phyloP scores from a whole-genome alignment of 2,797 vertebrate species.

The Parotocinclus haroldoi region DNA sequence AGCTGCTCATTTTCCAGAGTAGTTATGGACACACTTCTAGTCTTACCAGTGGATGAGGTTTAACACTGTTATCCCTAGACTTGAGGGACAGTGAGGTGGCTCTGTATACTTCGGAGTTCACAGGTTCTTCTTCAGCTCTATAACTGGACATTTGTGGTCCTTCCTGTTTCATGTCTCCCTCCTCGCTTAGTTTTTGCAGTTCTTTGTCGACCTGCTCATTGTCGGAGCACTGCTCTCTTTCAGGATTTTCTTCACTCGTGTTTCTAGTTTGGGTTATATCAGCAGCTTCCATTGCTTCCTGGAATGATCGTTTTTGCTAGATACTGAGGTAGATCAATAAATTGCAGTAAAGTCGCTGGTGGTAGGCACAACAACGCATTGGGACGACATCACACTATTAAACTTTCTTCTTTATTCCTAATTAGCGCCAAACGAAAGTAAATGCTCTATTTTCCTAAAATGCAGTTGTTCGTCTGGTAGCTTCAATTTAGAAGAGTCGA shows the following conservation, averaged over 20 bases:
- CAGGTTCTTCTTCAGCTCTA: not conserved
- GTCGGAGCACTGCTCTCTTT: not conserved
- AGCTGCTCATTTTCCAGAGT: not conserved
- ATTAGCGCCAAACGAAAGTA: too few species aligned
- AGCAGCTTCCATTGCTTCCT: constrained; percentile 24
- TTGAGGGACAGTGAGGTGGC: constrained; percentile 25
- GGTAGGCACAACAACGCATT: too few species aligned
- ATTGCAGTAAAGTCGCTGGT: too few species aligned
- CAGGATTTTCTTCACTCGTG: not conserved
- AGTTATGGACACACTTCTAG: not conserved
- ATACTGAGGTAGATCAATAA: too few species aligned
- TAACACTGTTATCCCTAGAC: constrained; percentile 5
- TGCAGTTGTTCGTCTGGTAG: too few species aligned
- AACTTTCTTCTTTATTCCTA: too few species aligned
- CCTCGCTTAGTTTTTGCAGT: not conserved
- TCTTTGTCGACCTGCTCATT: constrained; percentile 13
- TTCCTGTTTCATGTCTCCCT: not conserved
- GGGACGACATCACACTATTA: too few species aligned
- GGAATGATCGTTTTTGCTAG: too few species aligned
- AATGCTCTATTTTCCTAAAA: too few species aligned
- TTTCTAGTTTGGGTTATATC: not conserved
- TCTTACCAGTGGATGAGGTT: constrained; percentile 43
- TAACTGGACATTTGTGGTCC: not conserved
- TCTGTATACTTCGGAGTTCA: constrained; percentile 32
- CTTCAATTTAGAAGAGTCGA: too few species aligned